Conservation (phyloP, 2,888 invertebrate species). For the Glyphotaelius pellucidus region DNA sequence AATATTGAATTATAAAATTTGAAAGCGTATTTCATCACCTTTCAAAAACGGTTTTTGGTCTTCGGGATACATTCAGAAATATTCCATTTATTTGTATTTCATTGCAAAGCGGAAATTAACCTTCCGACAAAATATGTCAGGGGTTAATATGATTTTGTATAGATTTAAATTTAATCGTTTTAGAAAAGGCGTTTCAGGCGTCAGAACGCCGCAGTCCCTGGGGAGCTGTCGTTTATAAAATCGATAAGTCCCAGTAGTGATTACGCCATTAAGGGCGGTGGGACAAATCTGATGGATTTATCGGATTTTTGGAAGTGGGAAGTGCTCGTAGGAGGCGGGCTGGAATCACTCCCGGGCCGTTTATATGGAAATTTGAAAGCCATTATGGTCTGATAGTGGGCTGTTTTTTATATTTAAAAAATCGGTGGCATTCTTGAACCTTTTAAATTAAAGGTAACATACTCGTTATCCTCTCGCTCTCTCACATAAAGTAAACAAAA, state of each 20-base stretch:
- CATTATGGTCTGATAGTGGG: background rate
- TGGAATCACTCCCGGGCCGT: background rate
- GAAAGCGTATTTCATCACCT: too few relatives aligned
- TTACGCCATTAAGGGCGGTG: background rate
- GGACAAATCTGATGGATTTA: background rate
- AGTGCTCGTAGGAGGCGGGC: background rate
- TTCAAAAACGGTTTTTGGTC: too few relatives aligned
- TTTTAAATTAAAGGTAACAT: background rate
- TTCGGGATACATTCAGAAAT: too few relatives aligned
- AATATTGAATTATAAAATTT: too few relatives aligned
- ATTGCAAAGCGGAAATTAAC: too few relatives aligned
- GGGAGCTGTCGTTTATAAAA: background rate
- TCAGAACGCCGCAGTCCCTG: background rate
- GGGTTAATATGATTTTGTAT: background rate
- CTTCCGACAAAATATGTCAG: too few relatives aligned
- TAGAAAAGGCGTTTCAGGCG: too few relatives aligned
- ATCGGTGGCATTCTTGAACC: background rate
- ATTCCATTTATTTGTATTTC: too few relatives aligned
- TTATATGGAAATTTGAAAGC: slow-evolving; percentile 2
- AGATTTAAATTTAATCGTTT: background rate
- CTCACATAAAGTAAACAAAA: background rate
- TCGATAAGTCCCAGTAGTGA: background rate
- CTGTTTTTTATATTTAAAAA: background rate
- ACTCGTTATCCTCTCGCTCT: background rate
- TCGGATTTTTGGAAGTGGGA: background rate